These are phyloP conservation scores for Danio tinwini DNA, from an alignment of 2,797 vertebrate genomes.

Conservation along the genomic window DNA sequence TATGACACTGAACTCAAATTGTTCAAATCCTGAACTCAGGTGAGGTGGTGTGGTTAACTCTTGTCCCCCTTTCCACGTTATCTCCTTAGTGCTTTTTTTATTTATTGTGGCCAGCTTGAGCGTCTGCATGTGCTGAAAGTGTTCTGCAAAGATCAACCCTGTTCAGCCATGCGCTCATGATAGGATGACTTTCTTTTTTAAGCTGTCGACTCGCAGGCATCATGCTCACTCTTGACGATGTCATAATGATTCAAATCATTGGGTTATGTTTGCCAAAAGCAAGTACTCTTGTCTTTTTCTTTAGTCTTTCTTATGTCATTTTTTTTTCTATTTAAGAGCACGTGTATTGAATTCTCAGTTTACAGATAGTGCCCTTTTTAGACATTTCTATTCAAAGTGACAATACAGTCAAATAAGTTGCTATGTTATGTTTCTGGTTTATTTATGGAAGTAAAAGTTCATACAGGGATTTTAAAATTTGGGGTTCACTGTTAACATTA, in stretches of 20 bases:
- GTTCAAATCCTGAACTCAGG: conserved; percentile 6
- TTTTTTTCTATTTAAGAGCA: conserved; percentile 1
- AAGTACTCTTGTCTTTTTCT: background rate
- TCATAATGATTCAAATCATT: conserved; percentile 18
- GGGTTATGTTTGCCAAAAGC: background rate
- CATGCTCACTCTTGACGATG: conserved; percentile 7
- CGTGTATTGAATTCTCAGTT: background rate
- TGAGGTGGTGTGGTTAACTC: background rate
- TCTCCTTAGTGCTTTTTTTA: background rate
- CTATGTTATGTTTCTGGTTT: background rate
- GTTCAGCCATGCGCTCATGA: conserved; percentile 1
- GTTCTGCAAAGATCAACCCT: conserved; percentile 3
- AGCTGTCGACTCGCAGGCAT: background rate
- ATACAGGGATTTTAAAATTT: no score
- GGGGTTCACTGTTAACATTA: no score
- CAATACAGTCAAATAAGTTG: background rate
- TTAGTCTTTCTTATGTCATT: background rate
- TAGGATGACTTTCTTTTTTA: conserved; percentile 12
- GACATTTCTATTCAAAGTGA: background rate
- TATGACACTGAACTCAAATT: conserved; percentile 46
- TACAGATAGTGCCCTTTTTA: background rate
- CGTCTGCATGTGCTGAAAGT: background rate
- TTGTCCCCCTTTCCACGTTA: background rate
- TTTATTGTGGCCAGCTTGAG: conserved; percentile 6
- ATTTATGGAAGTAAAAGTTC: background rate